Percentiles rank a stretch among this genome's conserved stretches.
Evolutionary conservation across 2,113 vertebrate species (phyloP).

Genomic region (Cheirogaleus medius): DNA sequence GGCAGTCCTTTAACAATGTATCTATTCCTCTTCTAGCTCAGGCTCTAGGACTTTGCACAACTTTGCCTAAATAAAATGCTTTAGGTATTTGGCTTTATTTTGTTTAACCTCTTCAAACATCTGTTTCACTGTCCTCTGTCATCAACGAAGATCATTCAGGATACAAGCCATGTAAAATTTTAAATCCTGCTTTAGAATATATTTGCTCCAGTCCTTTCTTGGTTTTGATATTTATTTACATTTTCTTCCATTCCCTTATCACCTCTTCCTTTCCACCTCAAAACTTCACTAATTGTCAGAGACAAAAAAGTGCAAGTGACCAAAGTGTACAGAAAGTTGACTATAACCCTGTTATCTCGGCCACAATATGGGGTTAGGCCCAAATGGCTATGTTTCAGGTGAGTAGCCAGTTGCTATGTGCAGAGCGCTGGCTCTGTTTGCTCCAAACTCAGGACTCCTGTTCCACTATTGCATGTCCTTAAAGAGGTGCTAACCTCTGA

Average conservation of each 20-base stretch:
- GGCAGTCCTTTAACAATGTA: rapidly evolving
- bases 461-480: not conserved
- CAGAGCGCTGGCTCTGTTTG: not conserved
- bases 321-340: constrained; percentile 12
- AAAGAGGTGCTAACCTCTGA: not conserved
- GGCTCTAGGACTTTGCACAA: constrained; percentile 20
- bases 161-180: not conserved
- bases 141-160: not conserved
- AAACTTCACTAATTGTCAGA: not conserved
- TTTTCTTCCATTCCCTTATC: not conserved
- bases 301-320: constrained; percentile 1
- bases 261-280: not conserved
- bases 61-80: constrained; percentile 51
- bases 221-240: not conserved
- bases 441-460: not conserved
- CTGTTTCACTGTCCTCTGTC: not conserved
- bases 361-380: not conserved
- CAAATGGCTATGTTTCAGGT: not conserved
- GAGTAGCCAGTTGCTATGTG: not conserved
- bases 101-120: constrained; percentile 34
- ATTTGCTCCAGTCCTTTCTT: constrained; percentile 30
- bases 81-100: not conserved
- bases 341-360: not conserved
- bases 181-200: not conserved
- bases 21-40: not conserved